Evolutionary conservation across 2,888 invertebrate species (phyloP).

Genomic region (Coelopa pilipes): DNA sequence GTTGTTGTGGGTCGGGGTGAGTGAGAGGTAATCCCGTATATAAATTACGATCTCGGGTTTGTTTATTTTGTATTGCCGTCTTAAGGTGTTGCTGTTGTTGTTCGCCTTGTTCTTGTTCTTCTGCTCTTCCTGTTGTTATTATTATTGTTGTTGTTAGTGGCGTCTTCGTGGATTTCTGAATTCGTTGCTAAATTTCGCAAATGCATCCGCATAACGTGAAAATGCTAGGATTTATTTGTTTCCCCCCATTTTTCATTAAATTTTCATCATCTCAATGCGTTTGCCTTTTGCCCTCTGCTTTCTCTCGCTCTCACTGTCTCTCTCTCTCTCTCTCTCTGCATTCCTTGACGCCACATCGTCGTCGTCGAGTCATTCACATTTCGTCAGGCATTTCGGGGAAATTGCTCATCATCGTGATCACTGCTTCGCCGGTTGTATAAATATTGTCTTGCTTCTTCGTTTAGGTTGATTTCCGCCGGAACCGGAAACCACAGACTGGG

Average conservation of each 20-base stretch:
- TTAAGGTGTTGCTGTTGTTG: background rate
- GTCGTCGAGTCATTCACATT: constrained; percentile 33
- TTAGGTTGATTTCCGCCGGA: no score
- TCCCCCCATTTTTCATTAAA: background rate
- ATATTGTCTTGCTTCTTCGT: no score
- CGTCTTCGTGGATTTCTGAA: constrained; percentile 4
- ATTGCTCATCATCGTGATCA: background rate
- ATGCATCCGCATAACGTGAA: constrained; percentile 31
- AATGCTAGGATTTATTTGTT: constrained; percentile 23
- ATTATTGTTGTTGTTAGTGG: constrained; percentile 7
- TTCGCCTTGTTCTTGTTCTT: constrained; percentile 14
- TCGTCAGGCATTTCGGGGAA: constrained; percentile 20
- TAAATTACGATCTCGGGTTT: no score
- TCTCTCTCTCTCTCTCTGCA: background rate
- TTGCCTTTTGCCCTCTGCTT: background rate
- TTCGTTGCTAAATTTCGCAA: constrained; percentile 25
- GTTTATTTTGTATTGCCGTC: background rate
- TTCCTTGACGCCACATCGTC: constrained; percentile 22
- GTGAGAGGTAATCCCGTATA: no score
- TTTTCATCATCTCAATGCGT: background rate
- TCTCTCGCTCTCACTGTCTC: no score
- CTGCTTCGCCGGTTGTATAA: no score
- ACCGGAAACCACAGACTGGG: no score
- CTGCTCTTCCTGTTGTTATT: constrained; percentile 8
- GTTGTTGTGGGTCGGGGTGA: no score